Evolutionary conservation across 2,113 vertebrate genomes (phyloP).

Genomic region (Alaudala cheleensis): DNA sequence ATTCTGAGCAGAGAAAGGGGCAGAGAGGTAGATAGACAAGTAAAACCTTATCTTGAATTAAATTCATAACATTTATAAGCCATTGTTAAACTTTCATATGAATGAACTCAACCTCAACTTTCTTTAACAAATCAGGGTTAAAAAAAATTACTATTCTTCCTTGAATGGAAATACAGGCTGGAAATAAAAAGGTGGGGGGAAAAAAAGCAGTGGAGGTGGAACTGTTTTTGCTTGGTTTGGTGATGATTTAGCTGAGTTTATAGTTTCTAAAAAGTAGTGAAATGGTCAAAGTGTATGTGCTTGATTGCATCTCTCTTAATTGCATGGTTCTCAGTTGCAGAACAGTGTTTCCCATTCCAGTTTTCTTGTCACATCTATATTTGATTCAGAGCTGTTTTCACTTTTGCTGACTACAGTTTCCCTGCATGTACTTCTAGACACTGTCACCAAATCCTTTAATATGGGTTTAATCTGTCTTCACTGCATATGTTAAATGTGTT

Average conservation of each 20-base stretch:
- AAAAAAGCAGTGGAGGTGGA: background rate
- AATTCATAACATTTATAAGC: background rate
- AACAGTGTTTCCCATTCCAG: background rate
- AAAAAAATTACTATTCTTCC: background rate
- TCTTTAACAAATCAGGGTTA: background rate
- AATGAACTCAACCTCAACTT: background rate
- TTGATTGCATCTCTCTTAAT: slow-evolving; percentile 57
- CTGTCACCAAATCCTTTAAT: background rate
- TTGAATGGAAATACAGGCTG: background rate
- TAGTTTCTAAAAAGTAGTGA: background rate
- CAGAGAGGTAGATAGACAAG: background rate
- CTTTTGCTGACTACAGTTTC: background rate
- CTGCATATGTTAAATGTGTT: background rate
- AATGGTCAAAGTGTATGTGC: slow-evolving; percentile 22
- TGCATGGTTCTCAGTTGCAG: slow-evolving; percentile 20
- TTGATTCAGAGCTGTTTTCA: background rate
- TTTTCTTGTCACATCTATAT: background rate
- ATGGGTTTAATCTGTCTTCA: background rate
- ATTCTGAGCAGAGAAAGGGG: background rate
- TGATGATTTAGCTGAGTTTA: background rate
- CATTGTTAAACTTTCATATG: background rate
- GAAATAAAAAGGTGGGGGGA: background rate
- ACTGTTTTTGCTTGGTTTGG: background rate
- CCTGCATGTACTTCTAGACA: background rate
- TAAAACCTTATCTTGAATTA: background rate